Evolutionary conservation across 1,140 invertebrate species (phyloP).

Genomic region (Dinoponera quadriceps): DNA sequence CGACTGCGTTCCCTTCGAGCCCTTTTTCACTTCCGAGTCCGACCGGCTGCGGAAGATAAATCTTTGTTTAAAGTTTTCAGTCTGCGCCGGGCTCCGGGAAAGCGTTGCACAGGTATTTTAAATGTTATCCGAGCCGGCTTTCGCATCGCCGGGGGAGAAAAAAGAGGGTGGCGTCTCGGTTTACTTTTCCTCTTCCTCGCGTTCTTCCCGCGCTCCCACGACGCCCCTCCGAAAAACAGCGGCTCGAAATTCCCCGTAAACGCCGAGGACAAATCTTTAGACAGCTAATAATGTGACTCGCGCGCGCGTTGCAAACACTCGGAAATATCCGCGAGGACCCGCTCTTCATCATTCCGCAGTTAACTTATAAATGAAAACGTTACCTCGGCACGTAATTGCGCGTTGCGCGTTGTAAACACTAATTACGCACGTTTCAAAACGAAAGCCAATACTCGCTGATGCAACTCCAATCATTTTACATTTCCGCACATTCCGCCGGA

Average conservation of each 20-base stretch:
- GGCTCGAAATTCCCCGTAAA: constrained; percentile 11
- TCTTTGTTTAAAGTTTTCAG: constrained; percentile 60
- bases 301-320: too few relatives aligned
- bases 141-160: constrained; percentile 24
- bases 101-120: constrained; percentile 52
- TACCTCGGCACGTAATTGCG: constrained; percentile 7
- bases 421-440: constrained; percentile 25
- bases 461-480: constrained; percentile 11
- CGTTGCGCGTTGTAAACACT: constrained; percentile 8
- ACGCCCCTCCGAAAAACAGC: neutral
- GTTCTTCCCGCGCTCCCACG: constrained; percentile 3
- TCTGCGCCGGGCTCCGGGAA: constrained; percentile 7
- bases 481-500: neutral
- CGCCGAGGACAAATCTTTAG: constrained; percentile 21
- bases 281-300: neutral
- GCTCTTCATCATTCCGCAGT: neutral
- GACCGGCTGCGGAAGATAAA: constrained; percentile 49
- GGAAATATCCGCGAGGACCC: neutral
- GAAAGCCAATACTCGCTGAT: constrained; percentile 11
- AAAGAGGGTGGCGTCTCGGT: neutral
- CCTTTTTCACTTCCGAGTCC: constrained; percentile 33
- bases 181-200: constrained; percentile 22
- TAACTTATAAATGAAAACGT: constrained; percentile 30
- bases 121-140: constrained; percentile 51
- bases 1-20: constrained; percentile 41